These are phyloP conservation scores for Chinchilla lanigera DNA, from an alignment of 2,113 vertebrate genomes.

Conservation along the genomic window DNA sequence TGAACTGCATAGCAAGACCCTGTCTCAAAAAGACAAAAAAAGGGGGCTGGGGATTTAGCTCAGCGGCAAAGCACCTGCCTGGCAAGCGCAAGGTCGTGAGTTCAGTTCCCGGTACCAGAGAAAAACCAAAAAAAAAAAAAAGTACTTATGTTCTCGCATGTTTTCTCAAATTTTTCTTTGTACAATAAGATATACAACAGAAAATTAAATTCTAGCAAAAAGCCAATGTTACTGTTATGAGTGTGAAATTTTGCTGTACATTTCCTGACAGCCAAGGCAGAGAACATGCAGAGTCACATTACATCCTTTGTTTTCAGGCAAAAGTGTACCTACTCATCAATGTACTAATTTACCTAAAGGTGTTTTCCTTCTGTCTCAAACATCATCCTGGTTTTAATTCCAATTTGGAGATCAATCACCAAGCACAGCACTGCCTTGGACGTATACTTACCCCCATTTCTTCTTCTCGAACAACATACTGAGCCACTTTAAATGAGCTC, in stretches of 20 bases:
- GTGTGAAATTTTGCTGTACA: neutral
- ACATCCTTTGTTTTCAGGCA: neutral
- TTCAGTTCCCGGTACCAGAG: no score
- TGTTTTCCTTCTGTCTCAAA: constrained; percentile 23
- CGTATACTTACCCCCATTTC: constrained; percentile 94
- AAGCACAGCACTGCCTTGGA: constrained; percentile 14
- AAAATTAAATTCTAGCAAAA: constrained; percentile 6
- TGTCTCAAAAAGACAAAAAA: neutral
- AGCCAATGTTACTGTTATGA: neutral
- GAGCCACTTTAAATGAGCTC: constrained; percentile 99
- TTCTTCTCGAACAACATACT: constrained; percentile 98
- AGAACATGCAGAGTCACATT: neutral
- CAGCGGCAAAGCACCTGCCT: no score
- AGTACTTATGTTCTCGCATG: neutral
- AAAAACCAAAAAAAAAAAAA: neutral
- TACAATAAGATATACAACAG: neutral
- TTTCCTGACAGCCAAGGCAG: neutral
- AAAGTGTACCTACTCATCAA: neutral
- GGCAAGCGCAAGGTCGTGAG: no score
- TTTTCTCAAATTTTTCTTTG: constrained; percentile 1
- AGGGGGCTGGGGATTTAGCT: no score
- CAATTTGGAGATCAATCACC: neutral
- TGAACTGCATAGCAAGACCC: no score
- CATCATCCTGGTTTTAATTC: constrained; percentile 3
- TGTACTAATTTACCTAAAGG: neutral